Percentiles rank a stretch among this genome's conserved stretches.
These are phyloP conservation scores for Pissodes strobi DNA, from an alignment of 1,140 invertebrate species.

Conservation along the genomic window DNA sequence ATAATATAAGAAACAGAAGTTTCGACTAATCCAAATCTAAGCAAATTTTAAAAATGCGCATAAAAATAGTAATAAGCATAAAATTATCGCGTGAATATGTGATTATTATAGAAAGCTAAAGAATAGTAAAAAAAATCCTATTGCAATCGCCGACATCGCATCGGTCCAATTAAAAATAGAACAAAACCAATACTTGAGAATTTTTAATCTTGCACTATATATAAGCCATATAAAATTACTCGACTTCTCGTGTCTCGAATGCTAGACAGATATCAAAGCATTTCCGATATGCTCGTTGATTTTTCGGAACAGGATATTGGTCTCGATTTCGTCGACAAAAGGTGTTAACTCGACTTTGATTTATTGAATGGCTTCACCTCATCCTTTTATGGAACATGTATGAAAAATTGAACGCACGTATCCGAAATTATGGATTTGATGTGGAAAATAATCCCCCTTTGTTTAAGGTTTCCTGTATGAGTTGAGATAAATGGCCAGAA, in stretches of 20 bases:
- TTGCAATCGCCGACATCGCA: no score
- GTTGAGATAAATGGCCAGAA: no score
- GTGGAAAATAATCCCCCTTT: constrained; percentile 15
- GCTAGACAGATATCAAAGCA: constrained; percentile 22
- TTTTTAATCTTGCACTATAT: neutral
- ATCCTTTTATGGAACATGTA: constrained; percentile 35
- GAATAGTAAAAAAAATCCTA: no score
- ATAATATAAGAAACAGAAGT: no score
- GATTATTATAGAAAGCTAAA: no score
- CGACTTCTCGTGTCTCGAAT: constrained; percentile 1
- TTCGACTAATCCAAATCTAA: no score
- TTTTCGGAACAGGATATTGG: constrained; percentile 41
- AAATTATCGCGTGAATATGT: no score
- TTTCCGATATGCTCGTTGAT: constrained; percentile 30
- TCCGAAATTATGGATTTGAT: constrained; percentile 22
- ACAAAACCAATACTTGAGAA: no score
- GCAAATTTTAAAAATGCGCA: no score
- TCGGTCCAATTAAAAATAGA: no score
- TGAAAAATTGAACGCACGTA: constrained; percentile 39
- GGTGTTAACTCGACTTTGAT: constrained; percentile 43
- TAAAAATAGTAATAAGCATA: no score
- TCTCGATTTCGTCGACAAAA: constrained; percentile 41
- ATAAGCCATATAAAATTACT: constrained; percentile 8
- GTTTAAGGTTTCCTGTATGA: no score
- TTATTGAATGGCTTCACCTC: constrained; percentile 38